A percentile compares a stretch with the other conserved stretches of the same genome.
These are phyloP conservation scores for Latrodectus elegans DNA, from an alignment of 2,888 invertebrate genomes.

Conservation along the genomic window DNA sequence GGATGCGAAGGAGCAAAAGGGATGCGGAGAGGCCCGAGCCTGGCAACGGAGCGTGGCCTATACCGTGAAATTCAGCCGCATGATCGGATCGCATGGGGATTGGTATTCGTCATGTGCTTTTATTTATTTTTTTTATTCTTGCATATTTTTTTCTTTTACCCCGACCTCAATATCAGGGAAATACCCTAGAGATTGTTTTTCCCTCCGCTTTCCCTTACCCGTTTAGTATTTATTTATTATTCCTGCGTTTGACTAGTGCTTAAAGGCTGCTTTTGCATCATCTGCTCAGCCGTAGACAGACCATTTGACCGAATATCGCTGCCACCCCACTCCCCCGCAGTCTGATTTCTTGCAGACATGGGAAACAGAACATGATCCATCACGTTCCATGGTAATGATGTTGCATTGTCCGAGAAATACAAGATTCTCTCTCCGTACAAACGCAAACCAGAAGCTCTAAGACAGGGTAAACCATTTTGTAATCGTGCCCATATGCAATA, in stretches of 20 bases:
- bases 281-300: slow-evolving; percentile 36
- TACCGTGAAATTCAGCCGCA: slow-evolving; percentile 63
- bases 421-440: no score
- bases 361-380: not conserved
- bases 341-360: not conserved
- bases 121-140: slow-evolving; percentile 16
- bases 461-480: no score
- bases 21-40: slow-evolving; percentile 32
- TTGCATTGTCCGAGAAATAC: not conserved
- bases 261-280: slow-evolving; percentile 34
- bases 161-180: slow-evolving; percentile 47
- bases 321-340: not conserved
- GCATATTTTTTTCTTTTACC: slow-evolving; percentile 23
- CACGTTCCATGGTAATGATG: not conserved
- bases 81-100: slow-evolving; percentile 64
- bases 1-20: slow-evolving; percentile 7
- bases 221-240: slow-evolving; percentile 51
- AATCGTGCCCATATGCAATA: no score
- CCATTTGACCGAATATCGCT: not conserved
- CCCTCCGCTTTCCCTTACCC: not conserved
- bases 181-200: slow-evolving; percentile 20
- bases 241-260: slow-evolving; percentile 4
- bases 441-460: no score
- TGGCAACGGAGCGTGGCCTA: slow-evolving; percentile 56
- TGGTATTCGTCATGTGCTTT: slow-evolving; percentile 60